Evolutionary conservation across 2,888 invertebrate species (phyloP).

Genomic region (Hydrotaea cyrtoneurina): DNA sequence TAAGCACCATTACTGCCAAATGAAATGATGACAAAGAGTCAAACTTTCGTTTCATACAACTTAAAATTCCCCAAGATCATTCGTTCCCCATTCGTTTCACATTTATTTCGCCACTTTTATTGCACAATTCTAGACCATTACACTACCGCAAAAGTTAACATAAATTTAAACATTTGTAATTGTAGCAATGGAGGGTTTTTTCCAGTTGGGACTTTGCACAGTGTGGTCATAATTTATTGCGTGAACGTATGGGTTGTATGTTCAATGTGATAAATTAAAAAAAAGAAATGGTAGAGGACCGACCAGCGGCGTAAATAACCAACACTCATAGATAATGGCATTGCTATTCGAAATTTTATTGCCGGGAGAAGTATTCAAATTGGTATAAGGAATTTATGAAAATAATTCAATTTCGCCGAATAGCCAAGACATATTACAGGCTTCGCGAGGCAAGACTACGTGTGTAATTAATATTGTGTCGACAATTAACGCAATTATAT

Average conservation of each 20-base stretch:
- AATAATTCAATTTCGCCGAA: neutral
- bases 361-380: neutral
- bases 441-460: no score
- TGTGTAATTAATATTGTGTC: no score
- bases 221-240: slow-evolving; percentile 55
- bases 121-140: slow-evolving; percentile 19
- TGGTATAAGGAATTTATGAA: neutral
- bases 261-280: slow-evolving; percentile 44
- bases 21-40: no score
- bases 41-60: no score
- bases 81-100: neutral
- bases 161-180: slow-evolving; percentile 53
- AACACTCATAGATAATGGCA: neutral
- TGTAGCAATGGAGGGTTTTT: slow-evolving; percentile 50
- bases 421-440: no score
- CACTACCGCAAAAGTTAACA: slow-evolving; percentile 52
- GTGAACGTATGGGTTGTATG: slow-evolving; percentile 32
- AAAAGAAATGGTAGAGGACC: neutral
- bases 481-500: no score
- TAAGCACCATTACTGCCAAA: no score
- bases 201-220: slow-evolving; percentile 35
- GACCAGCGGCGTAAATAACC: neutral
- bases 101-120: slow-evolving; percentile 16
- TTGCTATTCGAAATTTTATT: neutral
- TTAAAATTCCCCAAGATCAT: no score